Evolutionary conservation across 2,888 invertebrate genomes (phyloP).

Genomic region (Lithosia quadra): DNA sequence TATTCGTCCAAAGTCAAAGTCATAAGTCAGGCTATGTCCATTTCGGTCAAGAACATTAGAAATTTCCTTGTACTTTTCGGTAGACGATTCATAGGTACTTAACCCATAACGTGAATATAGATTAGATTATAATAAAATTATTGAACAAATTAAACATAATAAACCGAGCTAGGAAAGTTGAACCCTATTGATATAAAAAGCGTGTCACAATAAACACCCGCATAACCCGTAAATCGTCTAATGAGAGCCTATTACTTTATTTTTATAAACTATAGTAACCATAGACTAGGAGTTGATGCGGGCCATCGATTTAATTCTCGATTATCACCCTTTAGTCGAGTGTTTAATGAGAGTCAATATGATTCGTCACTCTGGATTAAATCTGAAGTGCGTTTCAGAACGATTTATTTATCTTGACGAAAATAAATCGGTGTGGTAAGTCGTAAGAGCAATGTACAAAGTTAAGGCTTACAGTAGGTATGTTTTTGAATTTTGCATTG

Average conservation of each 20-base stretch:
- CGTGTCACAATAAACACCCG: slow-evolving; percentile 71
- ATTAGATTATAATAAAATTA: slow-evolving; percentile 21
- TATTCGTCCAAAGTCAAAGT: too few species aligned
- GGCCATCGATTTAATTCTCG: slow-evolving; percentile 79
- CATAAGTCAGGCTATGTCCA: too few species aligned
- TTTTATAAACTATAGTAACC: slow-evolving; percentile 77
- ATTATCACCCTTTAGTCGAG: slow-evolving; percentile 80
- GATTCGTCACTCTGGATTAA: slow-evolving; percentile 62
- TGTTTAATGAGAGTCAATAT: slow-evolving; percentile 70
- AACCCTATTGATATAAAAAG: slow-evolving; percentile 66
- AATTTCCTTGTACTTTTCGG: too few species aligned
- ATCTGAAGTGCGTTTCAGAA: slow-evolving; percentile 39
- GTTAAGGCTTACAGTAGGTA: neutral
- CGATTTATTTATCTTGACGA: slow-evolving; percentile 38
- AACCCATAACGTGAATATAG: too few species aligned
- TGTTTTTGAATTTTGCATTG: neutral
- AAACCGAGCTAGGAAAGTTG: slow-evolving; percentile 44
- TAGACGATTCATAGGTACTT: too few species aligned
- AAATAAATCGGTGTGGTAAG: slow-evolving; percentile 3
- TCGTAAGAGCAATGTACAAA: neutral
- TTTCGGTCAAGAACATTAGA: too few species aligned
- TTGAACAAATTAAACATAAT: slow-evolving; percentile 45
- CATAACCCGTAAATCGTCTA: slow-evolving; percentile 71
- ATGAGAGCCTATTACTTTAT: slow-evolving; percentile 83
- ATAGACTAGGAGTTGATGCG: slow-evolving; percentile 70